Conservation (phyloP, 1,140 invertebrate genomes). For the Aphaenogaster ashmeadi region DNA sequence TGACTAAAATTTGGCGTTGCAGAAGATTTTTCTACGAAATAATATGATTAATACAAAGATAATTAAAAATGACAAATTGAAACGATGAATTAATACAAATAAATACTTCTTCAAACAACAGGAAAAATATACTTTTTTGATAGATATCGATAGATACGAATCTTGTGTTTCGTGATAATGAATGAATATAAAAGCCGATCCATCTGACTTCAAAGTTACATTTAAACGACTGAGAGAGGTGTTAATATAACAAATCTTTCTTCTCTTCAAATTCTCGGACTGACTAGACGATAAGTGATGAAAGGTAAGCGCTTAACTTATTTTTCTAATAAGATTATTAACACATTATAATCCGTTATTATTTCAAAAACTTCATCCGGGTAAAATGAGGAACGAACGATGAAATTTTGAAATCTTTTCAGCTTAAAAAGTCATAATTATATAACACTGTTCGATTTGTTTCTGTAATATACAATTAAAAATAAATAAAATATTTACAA, state of each 20-base stretch:
- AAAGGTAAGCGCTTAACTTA: not conserved
- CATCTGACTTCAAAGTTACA: not conserved
- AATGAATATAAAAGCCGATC: conserved; percentile 21
- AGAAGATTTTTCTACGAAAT: not conserved
- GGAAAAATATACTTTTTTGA: not conserved
- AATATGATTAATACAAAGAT: too few relatives aligned
- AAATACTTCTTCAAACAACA: not conserved
- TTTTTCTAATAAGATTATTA: conserved; percentile 1
- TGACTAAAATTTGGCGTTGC: not conserved
- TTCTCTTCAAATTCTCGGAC: not conserved
- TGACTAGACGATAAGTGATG: not conserved
- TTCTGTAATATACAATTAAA: too few relatives aligned
- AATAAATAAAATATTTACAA: too few relatives aligned
- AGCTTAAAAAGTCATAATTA: too few relatives aligned
- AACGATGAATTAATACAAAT: too few relatives aligned
- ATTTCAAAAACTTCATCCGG: too few relatives aligned
- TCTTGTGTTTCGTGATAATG: conserved; percentile 2
- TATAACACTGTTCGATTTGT: too few relatives aligned
- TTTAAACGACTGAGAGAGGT: not conserved
- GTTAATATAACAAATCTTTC: not conserved
- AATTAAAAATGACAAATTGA: too few relatives aligned
- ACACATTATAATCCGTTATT: not conserved
- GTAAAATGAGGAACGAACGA: too few relatives aligned
- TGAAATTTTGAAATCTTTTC: too few relatives aligned
- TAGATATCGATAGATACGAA: conserved; percentile 1